A percentile compares a stretch with the other conserved stretches of the same genome.
Evolutionary conservation across 1,140 invertebrate species (phyloP).

Genomic region (Drosophila teissieri): DNA sequence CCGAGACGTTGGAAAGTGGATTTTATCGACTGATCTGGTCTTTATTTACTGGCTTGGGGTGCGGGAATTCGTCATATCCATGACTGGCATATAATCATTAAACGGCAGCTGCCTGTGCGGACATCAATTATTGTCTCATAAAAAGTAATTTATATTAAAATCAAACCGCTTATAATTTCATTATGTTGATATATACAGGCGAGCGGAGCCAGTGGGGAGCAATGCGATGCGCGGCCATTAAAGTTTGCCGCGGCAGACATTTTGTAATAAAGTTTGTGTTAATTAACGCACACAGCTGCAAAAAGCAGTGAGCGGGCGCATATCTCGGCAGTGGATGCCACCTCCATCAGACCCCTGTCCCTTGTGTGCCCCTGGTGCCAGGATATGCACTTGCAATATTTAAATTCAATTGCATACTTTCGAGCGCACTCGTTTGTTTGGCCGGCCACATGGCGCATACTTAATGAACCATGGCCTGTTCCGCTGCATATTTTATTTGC

Average conservation of each 20-base stretch:
- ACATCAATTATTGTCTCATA: conserved; percentile 72
- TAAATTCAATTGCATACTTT: conserved; percentile 82
- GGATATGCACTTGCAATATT: conserved; percentile 73
- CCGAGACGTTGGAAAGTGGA: not conserved
- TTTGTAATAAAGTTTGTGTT: conserved; percentile 80
- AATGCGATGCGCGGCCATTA: conserved; percentile 46
- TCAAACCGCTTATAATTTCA: conserved; percentile 81
- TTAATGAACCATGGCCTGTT: conserved; percentile 74
- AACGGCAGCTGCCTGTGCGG: conserved; percentile 53
- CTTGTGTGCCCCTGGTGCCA: not conserved
- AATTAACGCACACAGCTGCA: conserved; percentile 69
- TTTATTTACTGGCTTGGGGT: not conserved
- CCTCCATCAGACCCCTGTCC: not conserved
- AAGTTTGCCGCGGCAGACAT: conserved; percentile 59
- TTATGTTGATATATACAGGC: conserved; percentile 62
- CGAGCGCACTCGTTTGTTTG: conserved; percentile 63
- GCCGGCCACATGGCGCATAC: conserved; percentile 72
- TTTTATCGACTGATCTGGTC: not conserved
- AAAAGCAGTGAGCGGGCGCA: conserved; percentile 30
- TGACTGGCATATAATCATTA: conserved; percentile 57
- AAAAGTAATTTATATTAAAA: conserved; percentile 82
- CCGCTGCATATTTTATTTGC: conserved; percentile 72
- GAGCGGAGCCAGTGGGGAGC: conserved; percentile 1
- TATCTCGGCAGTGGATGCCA: conserved; percentile 1
- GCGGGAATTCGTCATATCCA: conserved; percentile 13